These are phyloP conservation scores for Loriculus beryllinus DNA, from an alignment of 2,797 vertebrate genomes.

Conservation along the genomic window DNA sequence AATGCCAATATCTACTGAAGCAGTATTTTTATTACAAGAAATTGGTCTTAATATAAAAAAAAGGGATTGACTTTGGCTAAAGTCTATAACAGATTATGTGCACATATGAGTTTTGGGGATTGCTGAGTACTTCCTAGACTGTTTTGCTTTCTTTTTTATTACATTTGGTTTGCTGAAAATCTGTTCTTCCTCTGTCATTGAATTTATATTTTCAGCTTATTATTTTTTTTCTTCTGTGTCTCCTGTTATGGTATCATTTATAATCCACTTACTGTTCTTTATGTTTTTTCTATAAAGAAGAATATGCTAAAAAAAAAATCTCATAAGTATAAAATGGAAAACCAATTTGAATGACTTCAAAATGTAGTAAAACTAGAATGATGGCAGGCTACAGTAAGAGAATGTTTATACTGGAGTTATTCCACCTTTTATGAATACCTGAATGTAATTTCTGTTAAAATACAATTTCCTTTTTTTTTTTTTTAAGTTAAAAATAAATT, in stretches of 20 bases:
- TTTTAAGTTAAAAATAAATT: conserved; percentile 1
- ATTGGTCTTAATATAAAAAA: conserved; percentile 14
- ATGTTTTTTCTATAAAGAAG: neutral
- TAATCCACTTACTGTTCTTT: neutral
- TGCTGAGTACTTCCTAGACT: neutral
- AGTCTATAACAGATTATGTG: neutral
- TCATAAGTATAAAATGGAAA: neutral
- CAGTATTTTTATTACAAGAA: conserved; percentile 56
- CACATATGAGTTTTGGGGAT: neutral
- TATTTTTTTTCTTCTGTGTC: neutral
- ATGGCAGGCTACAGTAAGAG: neutral
- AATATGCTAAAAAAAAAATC: neutral
- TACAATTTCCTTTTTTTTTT: neutral
- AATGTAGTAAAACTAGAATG: neutral
- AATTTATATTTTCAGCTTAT: neutral
- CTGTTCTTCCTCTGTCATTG: neutral
- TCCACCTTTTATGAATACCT: neutral
- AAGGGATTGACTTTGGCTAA: conserved; percentile 48
- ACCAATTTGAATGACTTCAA: conserved; percentile 16
- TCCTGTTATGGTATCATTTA: neutral
- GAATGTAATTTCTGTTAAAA: neutral
- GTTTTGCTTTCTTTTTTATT: neutral
- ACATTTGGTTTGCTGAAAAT: conserved; percentile 7
- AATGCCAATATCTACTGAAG: conserved; percentile 46
- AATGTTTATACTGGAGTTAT: neutral